Evolutionary conservation across 35 echinoderm and acorn worm genomes (phyloP), one percentile per base, ranked within the genome.

Genomic region (Hemicentrotus pulcherrimus): DNA sequence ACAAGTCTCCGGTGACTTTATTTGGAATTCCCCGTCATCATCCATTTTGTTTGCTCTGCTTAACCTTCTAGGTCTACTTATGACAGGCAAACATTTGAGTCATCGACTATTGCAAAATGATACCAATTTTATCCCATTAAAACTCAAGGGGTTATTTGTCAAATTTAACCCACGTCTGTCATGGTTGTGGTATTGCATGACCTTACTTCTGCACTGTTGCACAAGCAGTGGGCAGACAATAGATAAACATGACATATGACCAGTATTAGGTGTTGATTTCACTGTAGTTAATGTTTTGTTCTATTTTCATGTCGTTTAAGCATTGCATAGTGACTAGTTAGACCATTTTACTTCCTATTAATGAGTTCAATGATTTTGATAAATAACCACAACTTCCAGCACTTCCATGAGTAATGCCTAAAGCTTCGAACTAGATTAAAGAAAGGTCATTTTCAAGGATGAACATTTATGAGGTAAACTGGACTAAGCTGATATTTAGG

Each of bases 191-290:
- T 4, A 78, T 78, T 78, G 65, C 7, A 7, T 78, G 65, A 78
- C 65, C 65, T 78, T 78, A 78, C 65, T 78, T 78, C 65, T 78
- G 65, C 65, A 78, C 65, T 78, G 28, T 28, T 78, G 65, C 65
- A 78, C 65, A 78, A 7, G 15, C 61, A 70, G 65, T 28, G 19
- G 28, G 24, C 65, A 78, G 19, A 78, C 19, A 7, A 18, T 28
- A 78, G 19, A 78, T 78, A 78, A n/a, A 28, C 65, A 5, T 41
- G 35, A 78, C 19, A 8, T 78, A n/a, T 78, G 22, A 41, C 65
- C 65, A 28, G n/a, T n/a, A 0, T 78, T 5, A 24, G 65, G 19
- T 28, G 61, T 30, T 28, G 24, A 28, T 4, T 78, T n/a, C 18
- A 78, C 16, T 78, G 22, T 55, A 55, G 15, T 41, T 41, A 55